Percentiles rank a stretch among this genome's conserved stretches.
phyloP scores from a whole-genome alignment of 2,888 invertebrate genomes.

The Pegoplata infirma region DNA sequence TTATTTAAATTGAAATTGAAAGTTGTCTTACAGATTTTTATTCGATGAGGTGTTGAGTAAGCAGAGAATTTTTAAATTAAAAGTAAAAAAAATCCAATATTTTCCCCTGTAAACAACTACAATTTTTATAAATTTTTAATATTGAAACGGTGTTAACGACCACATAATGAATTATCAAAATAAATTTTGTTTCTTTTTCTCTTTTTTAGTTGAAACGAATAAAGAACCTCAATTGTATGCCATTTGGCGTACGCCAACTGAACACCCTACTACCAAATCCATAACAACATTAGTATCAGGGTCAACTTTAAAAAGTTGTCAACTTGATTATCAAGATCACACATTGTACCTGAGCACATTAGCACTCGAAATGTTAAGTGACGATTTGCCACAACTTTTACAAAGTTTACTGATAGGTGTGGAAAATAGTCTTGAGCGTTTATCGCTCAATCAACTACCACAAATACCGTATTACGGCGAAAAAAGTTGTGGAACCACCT shows the following conservation, averaged over 20 bases:
- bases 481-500: conserved; percentile 44
- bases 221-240: conserved; percentile 70
- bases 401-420: conserved; percentile 84
- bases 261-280: conserved; percentile 7
- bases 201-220: conserved; percentile 67
- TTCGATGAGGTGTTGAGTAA: no score
- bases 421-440: conserved; percentile 84
- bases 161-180: conserved; percentile 4
- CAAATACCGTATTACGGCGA: conserved; percentile 73
- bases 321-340: conserved; percentile 73
- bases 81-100: no score
- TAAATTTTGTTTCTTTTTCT: neutral
- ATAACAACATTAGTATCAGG: conserved; percentile 51
- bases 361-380: conserved; percentile 76
- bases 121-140: no score
- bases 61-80: no score
- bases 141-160: no score
- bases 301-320: conserved; percentile 70
- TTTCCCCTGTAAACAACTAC: no score
- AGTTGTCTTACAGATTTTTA: no score
- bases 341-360: conserved; percentile 73
- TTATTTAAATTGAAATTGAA: no score
- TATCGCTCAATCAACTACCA: conserved; percentile 83
- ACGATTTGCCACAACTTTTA: conserved; percentile 82
- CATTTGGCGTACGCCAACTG: conserved; percentile 73